phyloP scores from a whole-genome alignment of 2,888 invertebrate genomes.

The Synergus japonicus region DNA sequence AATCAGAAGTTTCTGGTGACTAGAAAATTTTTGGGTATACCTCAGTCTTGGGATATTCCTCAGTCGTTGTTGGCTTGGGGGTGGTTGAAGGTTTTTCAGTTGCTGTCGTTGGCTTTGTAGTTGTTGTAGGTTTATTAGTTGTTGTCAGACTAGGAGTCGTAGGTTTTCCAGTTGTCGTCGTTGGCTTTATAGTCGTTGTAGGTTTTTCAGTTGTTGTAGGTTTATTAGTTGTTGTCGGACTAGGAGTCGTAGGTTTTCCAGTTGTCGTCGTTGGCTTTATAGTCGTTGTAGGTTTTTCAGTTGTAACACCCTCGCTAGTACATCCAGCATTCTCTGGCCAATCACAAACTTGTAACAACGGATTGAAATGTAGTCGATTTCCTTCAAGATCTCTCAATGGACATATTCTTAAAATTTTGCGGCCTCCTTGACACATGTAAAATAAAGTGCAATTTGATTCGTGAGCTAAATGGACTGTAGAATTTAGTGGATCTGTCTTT shows the following conservation, averaged over 20 bases:
- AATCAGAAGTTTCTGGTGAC: too few species aligned
- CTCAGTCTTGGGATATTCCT: too few species aligned
- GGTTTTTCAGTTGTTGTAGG: too few species aligned
- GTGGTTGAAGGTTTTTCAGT: neutral
- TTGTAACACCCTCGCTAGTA: neutral
- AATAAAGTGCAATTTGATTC: conserved; percentile 60
- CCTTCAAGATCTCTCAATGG: conserved; percentile 43
- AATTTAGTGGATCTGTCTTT: conserved; percentile 41
- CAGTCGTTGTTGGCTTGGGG: too few species aligned
- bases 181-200: too few species aligned
- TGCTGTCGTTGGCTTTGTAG: conserved; percentile 31
- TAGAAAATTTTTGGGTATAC: too few species aligned
- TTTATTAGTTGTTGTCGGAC: too few species aligned
- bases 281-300: too few species aligned
- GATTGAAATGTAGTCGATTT: conserved; percentile 54
- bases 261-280: too few species aligned
- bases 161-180: too few species aligned
- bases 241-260: too few species aligned
- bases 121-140: neutral
- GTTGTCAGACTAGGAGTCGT: neutral
- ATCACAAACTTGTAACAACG: conserved; percentile 32
- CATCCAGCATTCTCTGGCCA: conserved; percentile 42
- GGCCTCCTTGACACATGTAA: conserved; percentile 34
- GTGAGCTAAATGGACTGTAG: conserved; percentile 57
- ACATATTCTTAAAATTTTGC: conserved; percentile 54